Conservation (phyloP, 2,888 invertebrate species). For the Lasioglossum lativentre region DNA sequence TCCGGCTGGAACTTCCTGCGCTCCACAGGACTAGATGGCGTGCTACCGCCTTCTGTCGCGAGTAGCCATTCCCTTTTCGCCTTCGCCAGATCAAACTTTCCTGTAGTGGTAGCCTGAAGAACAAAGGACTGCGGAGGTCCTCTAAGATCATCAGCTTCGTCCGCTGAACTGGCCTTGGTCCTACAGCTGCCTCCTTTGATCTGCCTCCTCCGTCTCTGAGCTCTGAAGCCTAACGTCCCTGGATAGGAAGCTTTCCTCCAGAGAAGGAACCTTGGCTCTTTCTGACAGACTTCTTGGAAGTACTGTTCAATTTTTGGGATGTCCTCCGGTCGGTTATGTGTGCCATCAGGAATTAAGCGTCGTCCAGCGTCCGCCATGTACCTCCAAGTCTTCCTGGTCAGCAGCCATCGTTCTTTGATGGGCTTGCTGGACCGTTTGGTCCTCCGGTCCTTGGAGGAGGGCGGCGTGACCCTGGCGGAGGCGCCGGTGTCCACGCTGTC, state of each 20-base stretch:
- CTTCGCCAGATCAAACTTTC: slow-evolving; percentile 89
- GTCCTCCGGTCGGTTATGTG: slow-evolving; percentile 90
- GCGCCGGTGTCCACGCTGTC: slow-evolving; percentile 80
- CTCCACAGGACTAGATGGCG: slow-evolving; percentile 80
- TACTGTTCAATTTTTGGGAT: slow-evolving; percentile 93
- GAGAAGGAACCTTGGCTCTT: slow-evolving; percentile 91
- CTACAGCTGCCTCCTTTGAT: slow-evolving; percentile 89
- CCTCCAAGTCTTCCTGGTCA: slow-evolving; percentile 95
- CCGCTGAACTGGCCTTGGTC: slow-evolving; percentile 88
- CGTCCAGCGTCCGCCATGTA: slow-evolving; percentile 97
- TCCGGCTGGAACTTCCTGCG: slow-evolving; percentile 75
- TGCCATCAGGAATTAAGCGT: slow-evolving; percentile 93
- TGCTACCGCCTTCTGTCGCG: slow-evolving; percentile 71
- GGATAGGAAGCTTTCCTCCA: slow-evolving; percentile 95
- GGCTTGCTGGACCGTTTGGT: slow-evolving; percentile 87
- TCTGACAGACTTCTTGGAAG: slow-evolving; percentile 93
- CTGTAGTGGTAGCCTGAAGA: slow-evolving; percentile 86
- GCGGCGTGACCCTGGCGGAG: slow-evolving; percentile 71
- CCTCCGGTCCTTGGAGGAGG: slow-evolving; percentile 86
- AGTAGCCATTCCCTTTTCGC: slow-evolving; percentile 89
- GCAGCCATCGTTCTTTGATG: slow-evolving; percentile 92
- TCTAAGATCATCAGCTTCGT: slow-evolving; percentile 87
- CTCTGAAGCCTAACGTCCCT: slow-evolving; percentile 86
- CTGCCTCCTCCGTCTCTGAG: slow-evolving; percentile 85
- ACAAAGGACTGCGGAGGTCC: slow-evolving; percentile 76